Base-by-base conservation (phyloP, 2,113 vertebrate species). In the Urocitellus parryii region DNA sequence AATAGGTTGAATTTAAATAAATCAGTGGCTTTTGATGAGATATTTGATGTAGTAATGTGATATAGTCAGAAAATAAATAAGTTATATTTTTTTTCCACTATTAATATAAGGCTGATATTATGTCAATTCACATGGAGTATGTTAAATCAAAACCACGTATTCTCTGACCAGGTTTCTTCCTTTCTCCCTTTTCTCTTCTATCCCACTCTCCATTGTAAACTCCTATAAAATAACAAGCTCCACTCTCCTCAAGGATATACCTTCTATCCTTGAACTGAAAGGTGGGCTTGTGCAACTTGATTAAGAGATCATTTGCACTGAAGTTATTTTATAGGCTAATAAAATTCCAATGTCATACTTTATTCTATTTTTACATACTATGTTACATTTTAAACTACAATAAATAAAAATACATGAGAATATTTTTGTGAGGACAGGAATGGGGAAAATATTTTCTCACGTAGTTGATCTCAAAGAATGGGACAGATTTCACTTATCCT, bases 1-100 rank as follows among this genome's bases (percentile, higher is more conserved):
- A 93, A 79, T 12, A 81, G 6, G 1, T 90, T 95, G 34, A 18
- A 20, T 81, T 96, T 48, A 88, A 92, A 91, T 65, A 91, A 93
- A 37, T 94, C 14, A 32, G 8, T 90, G 20, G 18, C n/a, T 32
- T 92, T 96, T 88, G 22, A 67, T 87, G 68, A 82, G 67, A 80
- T 72, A 77, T 12, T 86, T 83, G 85, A 25, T 56, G 56, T 24
- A 37, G 45, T 77, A 24, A 96, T 88, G 32, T 90, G 80, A 92
- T 90, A 32, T 8, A 37, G 29, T 78, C 17, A 68, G n/a, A 63
- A 72, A 72, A 11, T 58, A 63, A 81, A 77, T n/a, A 85, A 82
- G 13, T 65, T 37, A 61, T n/a, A 65, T 17, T 78, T 76, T 72
- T 93, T 92, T 2, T n/a, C n/a, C 56, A 58, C 13, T 88, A 16